Evolutionary conservation across 1,140 invertebrate genomes (phyloP), one percentile per base, ranked within the genome.

Genomic region (Pseudomyrmex sp.): DNA sequence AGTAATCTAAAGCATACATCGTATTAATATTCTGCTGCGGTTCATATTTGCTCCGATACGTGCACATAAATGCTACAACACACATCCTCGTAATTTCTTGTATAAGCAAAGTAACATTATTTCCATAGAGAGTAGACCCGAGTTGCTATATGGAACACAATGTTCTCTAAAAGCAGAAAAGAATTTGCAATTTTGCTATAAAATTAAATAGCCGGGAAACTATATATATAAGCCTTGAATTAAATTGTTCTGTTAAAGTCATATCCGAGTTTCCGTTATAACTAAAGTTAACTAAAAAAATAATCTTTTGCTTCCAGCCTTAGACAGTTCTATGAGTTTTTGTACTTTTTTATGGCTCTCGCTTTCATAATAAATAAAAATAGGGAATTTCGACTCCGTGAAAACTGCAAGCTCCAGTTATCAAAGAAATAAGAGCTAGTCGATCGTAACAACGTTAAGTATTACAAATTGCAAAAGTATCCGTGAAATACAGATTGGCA

Each of bases 21-120:
- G 12, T 48, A 79, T 69, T 79, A 79, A 79, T 68, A 68, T 68
- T 77, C 9, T 10, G 18, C 13, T 63, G 15, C 56, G 5, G 5
- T 56, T 26, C 1, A 44, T 13, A 56, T 20, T 15, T 54, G 23
- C 10, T 15, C 9, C 2, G 35, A 23, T 18, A n/a, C 4, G 13
- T n/a, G 23, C 23, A 1, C 9, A 48, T 13, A 58, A 72, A 72
- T 56, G 13, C 4, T 72, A 13, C 46, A 44, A 44, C 9, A 48
- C 8, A 26, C 5, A 7, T 1, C 15, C 48, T 26, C 0, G 46
- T n/a, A 66, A 76, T 46, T 79, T 79, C 35, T 69, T 69, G 12
- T 46, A 15, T 46, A 15, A 68, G 26, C 35, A 12, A 58, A 18
- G 2, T 54, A 77, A 77, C 10, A 69, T 76, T 20, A 76, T 69